Conservation (phyloP, 1,140 invertebrate genomes). For the Drosophila auraria region DNA sequence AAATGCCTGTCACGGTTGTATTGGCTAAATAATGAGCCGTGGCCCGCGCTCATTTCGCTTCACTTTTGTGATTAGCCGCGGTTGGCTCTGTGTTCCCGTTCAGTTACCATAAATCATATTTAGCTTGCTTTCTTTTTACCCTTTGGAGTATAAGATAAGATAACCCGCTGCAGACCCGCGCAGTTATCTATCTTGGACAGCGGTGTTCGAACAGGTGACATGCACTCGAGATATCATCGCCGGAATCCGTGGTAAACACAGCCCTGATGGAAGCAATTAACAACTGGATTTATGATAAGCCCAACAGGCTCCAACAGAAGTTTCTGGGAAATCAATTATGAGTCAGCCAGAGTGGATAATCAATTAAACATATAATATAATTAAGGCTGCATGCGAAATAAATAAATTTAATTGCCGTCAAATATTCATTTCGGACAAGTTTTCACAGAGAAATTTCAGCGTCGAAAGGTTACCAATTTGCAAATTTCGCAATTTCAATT, state of each 20-base stretch:
- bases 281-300: slow-evolving; percentile 50
- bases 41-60: slow-evolving; percentile 13
- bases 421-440: too few relatives aligned
- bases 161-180: slow-evolving; percentile 16
- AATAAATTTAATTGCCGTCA: not conserved
- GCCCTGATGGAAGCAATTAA: slow-evolving; percentile 31
- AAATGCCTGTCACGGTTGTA: slow-evolving; percentile 62
- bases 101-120: slow-evolving; percentile 42
- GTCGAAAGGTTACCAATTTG: too few relatives aligned
- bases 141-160: slow-evolving; percentile 23
- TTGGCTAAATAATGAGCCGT: slow-evolving; percentile 60
- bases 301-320: too few relatives aligned
- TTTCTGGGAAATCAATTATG: slow-evolving; percentile 14
- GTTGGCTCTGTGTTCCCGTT: not conserved
- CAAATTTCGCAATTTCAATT: too few relatives aligned
- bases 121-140: not conserved
- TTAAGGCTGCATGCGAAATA: not conserved
- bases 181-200: slow-evolving; percentile 6
- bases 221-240: slow-evolving; percentile 27
- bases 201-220: slow-evolving; percentile 39
- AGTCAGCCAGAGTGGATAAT: not conserved
- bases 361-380: not conserved
- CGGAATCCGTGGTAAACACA: slow-evolving; percentile 29
- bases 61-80: slow-evolving; percentile 10
- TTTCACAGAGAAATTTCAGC: too few relatives aligned